Percentiles rank a stretch among this genome's conserved stretches.
phyloP scores from a whole-genome alignment of 2,113 vertebrate species.

The Sialia sialis region DNA sequence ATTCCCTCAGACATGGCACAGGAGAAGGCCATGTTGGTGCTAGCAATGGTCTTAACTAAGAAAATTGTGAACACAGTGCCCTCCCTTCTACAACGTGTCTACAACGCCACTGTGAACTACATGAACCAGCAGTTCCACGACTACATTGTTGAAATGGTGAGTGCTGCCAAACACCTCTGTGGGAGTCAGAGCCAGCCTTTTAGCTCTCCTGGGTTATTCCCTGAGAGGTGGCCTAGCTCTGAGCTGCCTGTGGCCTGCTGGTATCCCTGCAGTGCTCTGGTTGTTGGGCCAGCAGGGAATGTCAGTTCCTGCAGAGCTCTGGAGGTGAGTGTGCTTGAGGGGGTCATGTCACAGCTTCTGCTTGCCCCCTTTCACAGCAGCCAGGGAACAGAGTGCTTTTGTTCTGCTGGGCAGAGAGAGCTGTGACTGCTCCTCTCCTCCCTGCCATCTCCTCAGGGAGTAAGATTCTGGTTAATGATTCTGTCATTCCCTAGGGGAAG shows the following conservation, averaged over 20 bases:
- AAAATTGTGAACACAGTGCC: constrained; percentile 75
- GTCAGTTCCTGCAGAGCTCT: neutral
- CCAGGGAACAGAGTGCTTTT: neutral
- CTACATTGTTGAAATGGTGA: constrained; percentile 56
- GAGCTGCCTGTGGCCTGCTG: neutral
- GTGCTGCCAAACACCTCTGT: neutral
- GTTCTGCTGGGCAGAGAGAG: neutral
- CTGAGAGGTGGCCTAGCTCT: neutral
- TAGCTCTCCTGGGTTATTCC: neutral
- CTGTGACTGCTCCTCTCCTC: neutral
- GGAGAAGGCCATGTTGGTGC: constrained; percentile 75
- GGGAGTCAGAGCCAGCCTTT: neutral
- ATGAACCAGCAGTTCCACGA: constrained; percentile 46
- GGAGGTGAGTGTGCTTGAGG: neutral
- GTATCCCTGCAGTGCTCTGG: neutral
- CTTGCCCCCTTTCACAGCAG: neutral
- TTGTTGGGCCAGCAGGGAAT: neutral
- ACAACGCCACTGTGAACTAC: constrained; percentile 61
- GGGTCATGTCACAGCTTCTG: neutral
- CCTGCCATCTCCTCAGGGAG: neutral
- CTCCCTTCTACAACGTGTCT: constrained; percentile 68
- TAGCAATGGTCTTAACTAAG: constrained; percentile 82
- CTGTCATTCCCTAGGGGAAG: neutral
- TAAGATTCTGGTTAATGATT: neutral
- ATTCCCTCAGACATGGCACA: constrained; percentile 50